Conservation (phyloP, 2,888 invertebrate genomes). For the Spatulosminthurus flaviceps region DNA sequence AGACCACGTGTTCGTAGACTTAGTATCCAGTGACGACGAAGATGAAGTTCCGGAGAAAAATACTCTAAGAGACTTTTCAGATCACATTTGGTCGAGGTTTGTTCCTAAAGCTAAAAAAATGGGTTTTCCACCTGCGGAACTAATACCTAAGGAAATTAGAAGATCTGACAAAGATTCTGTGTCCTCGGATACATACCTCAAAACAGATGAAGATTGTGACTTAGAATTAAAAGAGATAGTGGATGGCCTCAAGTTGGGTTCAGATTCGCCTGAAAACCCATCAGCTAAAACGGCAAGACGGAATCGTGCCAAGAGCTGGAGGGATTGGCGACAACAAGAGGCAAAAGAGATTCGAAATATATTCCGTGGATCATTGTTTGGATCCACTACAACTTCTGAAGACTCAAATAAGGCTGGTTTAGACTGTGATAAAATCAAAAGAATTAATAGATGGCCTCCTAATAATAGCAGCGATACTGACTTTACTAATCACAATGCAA, state of each 20-base stretch:
- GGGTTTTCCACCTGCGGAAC: slow-evolving; percentile 50
- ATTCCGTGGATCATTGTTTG: slow-evolving; percentile 55
- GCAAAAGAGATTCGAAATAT: slow-evolving; percentile 52
- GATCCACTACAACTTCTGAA: neutral
- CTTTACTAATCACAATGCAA: neutral
- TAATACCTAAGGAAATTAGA: slow-evolving; percentile 53
- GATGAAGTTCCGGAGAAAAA: slow-evolving; percentile 51
- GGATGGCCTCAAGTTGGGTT: slow-evolving; percentile 27
- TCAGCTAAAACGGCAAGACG: neutral
- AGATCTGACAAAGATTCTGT: slow-evolving; percentile 43
- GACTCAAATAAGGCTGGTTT: neutral
- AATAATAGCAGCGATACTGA: neutral
- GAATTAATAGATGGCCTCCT: slow-evolving; percentile 21
- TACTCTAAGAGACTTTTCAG: slow-evolving; percentile 28
- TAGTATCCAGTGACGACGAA: slow-evolving; percentile 52
- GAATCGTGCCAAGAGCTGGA: slow-evolving; percentile 50
- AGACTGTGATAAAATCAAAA: neutral
- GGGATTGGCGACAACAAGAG: slow-evolving; percentile 54
- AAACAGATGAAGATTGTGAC: slow-evolving; percentile 12
- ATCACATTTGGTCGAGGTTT: slow-evolving; percentile 54
- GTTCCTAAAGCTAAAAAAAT: slow-evolving; percentile 51
- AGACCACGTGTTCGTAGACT: slow-evolving; percentile 35
- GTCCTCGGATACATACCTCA: slow-evolving; percentile 38
- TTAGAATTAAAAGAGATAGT: slow-evolving; percentile 46
- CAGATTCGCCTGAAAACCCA: neutral